Percentiles rank a stretch among this genome's conserved stretches.
Evolutionary conservation across 2,888 invertebrate species (phyloP).

Genomic region (Thysanoteuthis rhombus): DNA sequence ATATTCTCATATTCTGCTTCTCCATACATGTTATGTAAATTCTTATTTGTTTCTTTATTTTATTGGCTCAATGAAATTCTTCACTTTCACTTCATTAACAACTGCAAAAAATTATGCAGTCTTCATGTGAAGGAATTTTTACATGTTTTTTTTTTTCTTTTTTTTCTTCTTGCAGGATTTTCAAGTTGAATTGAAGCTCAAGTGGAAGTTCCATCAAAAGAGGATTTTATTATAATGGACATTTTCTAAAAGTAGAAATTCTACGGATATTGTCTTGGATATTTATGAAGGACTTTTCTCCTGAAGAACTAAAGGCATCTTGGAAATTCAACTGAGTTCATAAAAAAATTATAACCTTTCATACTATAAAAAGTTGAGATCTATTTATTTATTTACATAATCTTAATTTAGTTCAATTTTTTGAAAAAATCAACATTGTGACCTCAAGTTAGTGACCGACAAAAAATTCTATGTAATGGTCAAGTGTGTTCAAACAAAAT

Average conservation of each 20-base stretch:
- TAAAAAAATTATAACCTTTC: not conserved
- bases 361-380: not conserved
- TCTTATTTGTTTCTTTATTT: no score
- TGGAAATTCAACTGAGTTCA: not conserved
- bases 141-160: not conserved
- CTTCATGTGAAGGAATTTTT: no score
- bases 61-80: no score
- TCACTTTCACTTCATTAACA: no score
- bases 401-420: not conserved
- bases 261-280: not conserved
- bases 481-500: not conserved
- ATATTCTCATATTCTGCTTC: no score
- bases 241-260: not conserved
- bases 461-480: not conserved
- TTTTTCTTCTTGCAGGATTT: not conserved
- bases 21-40: no score
- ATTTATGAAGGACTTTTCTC: not conserved
- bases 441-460: not conserved
- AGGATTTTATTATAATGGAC: not conserved
- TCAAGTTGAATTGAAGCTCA: not conserved
- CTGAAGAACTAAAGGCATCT: not conserved
- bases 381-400: no score
- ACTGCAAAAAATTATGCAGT: no score
- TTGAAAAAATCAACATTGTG: not conserved
- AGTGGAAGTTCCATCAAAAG: not conserved